Base-by-base conservation (phyloP, 2,797 vertebrate species). In the Masticophis lateralis region DNA sequence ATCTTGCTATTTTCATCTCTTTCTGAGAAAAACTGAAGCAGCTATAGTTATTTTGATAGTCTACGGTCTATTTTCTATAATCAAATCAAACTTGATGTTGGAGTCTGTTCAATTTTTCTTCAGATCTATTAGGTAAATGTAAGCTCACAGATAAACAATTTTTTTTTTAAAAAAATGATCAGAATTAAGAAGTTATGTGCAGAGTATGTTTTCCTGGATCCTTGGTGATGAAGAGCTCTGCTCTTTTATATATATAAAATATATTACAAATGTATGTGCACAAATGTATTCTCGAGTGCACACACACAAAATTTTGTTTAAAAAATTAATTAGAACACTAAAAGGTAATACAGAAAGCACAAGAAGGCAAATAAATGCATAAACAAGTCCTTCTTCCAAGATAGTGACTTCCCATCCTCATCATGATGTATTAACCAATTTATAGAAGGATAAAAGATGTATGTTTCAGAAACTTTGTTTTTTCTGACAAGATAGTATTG, bases 271-370 rank as follows among this genome's bases (percentile, higher is more conserved):
- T 28, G 10, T 13, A 28, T 4, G 1, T 10, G 20, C 27, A 13
- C 61, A 63, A 1, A 63, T 4, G 12, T 28, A 63, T 0, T 0
- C 1, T 1, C 5, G 27, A 4, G 5, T 0, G 2, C 8, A 28
- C 3, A 12, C 61, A 63, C 3, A 13, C 27, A 63, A 11, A 28
- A 63, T 13, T 63, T n/a, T 28, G 11, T 63, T 63, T 51, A 51
- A 51, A 13, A n/a, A 63, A n/a, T 5, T 63, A 28, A 27, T 28
- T 63, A 63, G 27, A 63, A 63, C 1, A 63, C 27, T 63, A 63
- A 63, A 61, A 63, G 61, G 11, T n/a, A 66, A n/a, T 66, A 66
- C 11, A 66, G 13, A 66, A 66, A 66, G 4, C 12, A 66, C 63
- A n/a, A n/a, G 28, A n/a, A 66, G 28, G 12, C 28, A 14, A 66